Conservation (phyloP, 2,888 invertebrate genomes). For the Bombylius major region DNA sequence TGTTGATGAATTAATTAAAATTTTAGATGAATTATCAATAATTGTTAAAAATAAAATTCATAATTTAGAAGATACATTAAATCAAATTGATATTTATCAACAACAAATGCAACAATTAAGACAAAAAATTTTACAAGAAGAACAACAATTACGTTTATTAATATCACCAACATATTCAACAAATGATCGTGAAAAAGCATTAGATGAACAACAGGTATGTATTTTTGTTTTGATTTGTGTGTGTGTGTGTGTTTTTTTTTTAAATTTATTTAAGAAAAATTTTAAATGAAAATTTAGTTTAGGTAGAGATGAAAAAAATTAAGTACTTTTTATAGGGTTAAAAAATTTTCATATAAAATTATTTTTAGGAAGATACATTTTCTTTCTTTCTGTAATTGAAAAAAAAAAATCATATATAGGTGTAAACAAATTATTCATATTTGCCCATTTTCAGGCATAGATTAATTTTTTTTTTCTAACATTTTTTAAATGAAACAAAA, state of each 20-base stretch:
- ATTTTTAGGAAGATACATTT: too few relatives aligned
- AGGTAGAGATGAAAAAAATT: too few relatives aligned
- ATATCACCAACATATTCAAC: slow-evolving; percentile 74
- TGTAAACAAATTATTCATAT: too few relatives aligned
- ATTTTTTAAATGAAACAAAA: too few relatives aligned
- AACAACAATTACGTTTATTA: slow-evolving; percentile 72
- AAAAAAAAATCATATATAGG: too few relatives aligned
- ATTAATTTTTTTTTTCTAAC: too few relatives aligned
- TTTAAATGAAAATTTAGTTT: too few relatives aligned
- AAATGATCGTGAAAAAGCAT: slow-evolving; percentile 67
- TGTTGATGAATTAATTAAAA: slow-evolving; percentile 53
- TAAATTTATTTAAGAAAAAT: background rate
- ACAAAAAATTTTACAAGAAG: slow-evolving; percentile 72
- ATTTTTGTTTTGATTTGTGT: slow-evolving; percentile 2
- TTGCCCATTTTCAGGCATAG: too few relatives aligned
- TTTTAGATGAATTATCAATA: slow-evolving; percentile 47
- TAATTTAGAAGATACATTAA: slow-evolving; percentile 60
- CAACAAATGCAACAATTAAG: slow-evolving; percentile 75
- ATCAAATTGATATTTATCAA: slow-evolving; percentile 78
- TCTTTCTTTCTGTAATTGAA: too few relatives aligned
- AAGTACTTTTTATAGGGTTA: too few relatives aligned
- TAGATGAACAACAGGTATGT: slow-evolving; percentile 77
- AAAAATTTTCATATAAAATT: too few relatives aligned
- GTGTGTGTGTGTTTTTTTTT: background rate
- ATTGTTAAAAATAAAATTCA: slow-evolving; percentile 29